These are phyloP conservation scores for Seira sanloemensis DNA, from an alignment of 2,888 invertebrate genomes.

Conservation along the genomic window DNA sequence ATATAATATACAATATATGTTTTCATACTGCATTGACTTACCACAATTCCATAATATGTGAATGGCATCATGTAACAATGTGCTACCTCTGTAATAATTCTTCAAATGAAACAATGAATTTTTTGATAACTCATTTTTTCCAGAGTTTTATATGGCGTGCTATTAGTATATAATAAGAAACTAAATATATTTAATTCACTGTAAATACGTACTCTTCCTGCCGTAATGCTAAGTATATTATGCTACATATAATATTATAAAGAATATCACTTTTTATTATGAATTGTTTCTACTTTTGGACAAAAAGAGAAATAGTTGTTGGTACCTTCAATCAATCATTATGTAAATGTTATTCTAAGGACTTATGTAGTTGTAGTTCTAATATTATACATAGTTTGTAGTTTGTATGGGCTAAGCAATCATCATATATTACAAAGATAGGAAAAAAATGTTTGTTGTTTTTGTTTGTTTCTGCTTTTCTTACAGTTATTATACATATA, in stretches of 20 bases:
- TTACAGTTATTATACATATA: too few species aligned
- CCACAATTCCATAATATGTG: too few species aligned
- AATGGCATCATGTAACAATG: not conserved
- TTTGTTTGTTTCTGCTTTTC: too few species aligned
- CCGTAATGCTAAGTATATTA: too few species aligned
- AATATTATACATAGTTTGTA: too few species aligned
- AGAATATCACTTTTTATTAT: not conserved
- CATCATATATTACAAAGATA: not conserved
- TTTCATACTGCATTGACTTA: too few species aligned
- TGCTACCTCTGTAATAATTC: not conserved
- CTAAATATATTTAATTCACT: not conserved
- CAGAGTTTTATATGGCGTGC: constrained; percentile 59
- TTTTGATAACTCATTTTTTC: constrained; percentile 12
- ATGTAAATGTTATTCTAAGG: not conserved
- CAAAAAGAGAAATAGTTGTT: constrained; percentile 1
- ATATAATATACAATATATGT: too few species aligned
- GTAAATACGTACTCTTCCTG: not conserved
- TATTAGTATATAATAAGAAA: constrained; percentile 38
- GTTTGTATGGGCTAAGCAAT: constrained; percentile 4
- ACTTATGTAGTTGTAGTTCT: not conserved
- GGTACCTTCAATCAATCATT: not conserved
- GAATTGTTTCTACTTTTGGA: constrained; percentile 9
- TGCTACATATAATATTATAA: not conserved
- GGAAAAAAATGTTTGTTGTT: too few species aligned
- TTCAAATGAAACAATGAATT: constrained; percentile 18